A percentile compares a stretch with the other conserved stretches of the same genome.
These are phyloP conservation scores for Trichogramma evanescens DNA, from an alignment of 2,888 invertebrate genomes.

Conservation along the genomic window DNA sequence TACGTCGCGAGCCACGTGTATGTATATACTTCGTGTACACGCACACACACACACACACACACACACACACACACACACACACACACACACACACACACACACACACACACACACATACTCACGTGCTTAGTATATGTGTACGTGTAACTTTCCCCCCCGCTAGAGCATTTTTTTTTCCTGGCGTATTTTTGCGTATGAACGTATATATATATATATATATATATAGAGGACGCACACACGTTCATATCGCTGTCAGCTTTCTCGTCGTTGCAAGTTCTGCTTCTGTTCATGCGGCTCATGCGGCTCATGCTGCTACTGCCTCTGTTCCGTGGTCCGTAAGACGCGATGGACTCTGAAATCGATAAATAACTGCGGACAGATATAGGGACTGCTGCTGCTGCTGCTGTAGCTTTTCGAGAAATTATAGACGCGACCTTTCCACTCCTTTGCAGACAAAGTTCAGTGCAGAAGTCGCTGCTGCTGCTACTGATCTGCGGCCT, in stretches of 20 bases:
- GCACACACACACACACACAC: constrained; percentile 5
- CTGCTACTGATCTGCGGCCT: neutral
- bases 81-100: constrained; percentile 5
- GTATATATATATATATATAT: too few species aligned
- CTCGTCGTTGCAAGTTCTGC: too few species aligned
- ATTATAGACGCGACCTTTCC: constrained; percentile 7
- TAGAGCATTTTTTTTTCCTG: too few species aligned
- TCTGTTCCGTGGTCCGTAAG: constrained; percentile 16
- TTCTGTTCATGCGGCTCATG: too few species aligned
- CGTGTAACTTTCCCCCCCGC: too few species aligned
- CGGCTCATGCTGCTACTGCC: too few species aligned
- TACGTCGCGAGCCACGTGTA: constrained; percentile 29
- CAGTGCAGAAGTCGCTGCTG: too few species aligned
- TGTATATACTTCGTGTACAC: neutral
- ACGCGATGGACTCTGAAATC: constrained; percentile 21
- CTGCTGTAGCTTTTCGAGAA: constrained; percentile 8
- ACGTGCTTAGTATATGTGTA: neutral
- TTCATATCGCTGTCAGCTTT: too few species aligned
- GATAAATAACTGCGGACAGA: constrained; percentile 23
- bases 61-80: constrained; percentile 1
- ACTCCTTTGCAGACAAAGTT: constrained; percentile 11
- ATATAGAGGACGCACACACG: too few species aligned
- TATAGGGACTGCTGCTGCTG: constrained; percentile 1
- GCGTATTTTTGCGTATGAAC: too few species aligned
- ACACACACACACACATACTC: constrained; percentile 2